A percentile compares a stretch with the other conserved stretches of the same genome.
These are phyloP conservation scores for Entomyzon cyanotis DNA, from an alignment of 2,113 vertebrate species.

Conservation along the genomic window DNA sequence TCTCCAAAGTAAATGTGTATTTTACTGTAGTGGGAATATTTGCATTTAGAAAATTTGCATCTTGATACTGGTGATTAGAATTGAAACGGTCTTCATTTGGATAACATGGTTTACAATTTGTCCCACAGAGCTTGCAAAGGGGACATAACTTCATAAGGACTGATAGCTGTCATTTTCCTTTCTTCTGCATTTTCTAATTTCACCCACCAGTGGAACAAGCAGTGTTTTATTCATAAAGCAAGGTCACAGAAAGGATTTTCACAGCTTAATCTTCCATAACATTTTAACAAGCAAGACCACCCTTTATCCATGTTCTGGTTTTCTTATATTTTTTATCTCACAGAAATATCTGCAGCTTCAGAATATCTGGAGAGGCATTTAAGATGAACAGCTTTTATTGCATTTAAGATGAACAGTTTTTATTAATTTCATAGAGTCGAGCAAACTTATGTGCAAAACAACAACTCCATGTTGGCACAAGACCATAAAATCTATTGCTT, in stretches of 20 bases:
- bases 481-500: not conserved
- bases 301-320: not conserved
- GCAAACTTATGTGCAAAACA: not conserved
- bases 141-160: not conserved
- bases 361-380: not conserved
- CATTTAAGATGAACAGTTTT: not conserved
- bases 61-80: not conserved
- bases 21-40: not conserved
- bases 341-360: not conserved
- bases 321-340: not conserved
- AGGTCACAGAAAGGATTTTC: slow-evolving; percentile 13
- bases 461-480: not conserved
- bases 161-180: not conserved
- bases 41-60: not conserved
- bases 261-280: slow-evolving; percentile 27
- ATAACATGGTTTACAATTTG: not conserved
- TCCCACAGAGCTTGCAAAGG: not conserved
- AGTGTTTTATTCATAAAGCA: slow-evolving; percentile 12
- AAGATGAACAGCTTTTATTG: not conserved
- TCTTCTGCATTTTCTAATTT: slow-evolving; percentile 34
- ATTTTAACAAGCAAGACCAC: slow-evolving; percentile 17
- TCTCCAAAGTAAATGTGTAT: not conserved
- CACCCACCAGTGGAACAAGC: not conserved
- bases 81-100: not conserved
- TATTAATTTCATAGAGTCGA: not conserved